Base-by-base conservation (phyloP, 1,140 invertebrate genomes). In the Drosophila ficusphila region DNA sequence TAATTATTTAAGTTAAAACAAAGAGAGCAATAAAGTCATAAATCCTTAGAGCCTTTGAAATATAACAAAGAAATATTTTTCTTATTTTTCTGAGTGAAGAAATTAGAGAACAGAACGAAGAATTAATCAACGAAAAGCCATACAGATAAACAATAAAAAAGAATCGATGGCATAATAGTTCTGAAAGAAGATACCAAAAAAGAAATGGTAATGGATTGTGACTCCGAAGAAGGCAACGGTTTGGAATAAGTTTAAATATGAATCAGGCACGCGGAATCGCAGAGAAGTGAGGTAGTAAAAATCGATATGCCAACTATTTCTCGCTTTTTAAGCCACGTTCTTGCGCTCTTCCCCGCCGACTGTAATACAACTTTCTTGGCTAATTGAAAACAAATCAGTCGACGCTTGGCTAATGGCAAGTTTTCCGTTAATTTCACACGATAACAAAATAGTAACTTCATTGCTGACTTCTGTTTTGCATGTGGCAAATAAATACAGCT, bases 381-480 rank as follows among this genome's bases (percentile, higher is more conserved):
- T 36, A 64, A 64, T 64, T 60, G 39, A 61, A 60, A 64, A 64
- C 54, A 60, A 60, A 61, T 61, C 12, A 39, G 21, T 23, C 16
- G 23, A 46, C 39, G 56, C 60, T 21, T 64, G 39, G 29, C 60
- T 61, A 61, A 61, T 61, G 12, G 29, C 54, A 61, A 64, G 39
- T 46, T 61, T 61, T 29, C 60, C 54, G 60, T 64, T 61, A n/a
- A 60, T 61, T 61, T 64, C 3, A 29, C 39, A 64, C 56, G 60
- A 61, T 64, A 61, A 64, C 54, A 29, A 52, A n/a, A 51, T 33
- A 21, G 16, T 18, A 42, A 62, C 19, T 62, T 51, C 52, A 61
- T 41, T 31, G 5, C 16, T 36, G 31, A 41, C 47, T 57, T 18
- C 52, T 27, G 25, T 51, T 29, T 52, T 36, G 53, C 14, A 12